These are phyloP conservation scores for Oncorhynchus tshawytscha DNA, from an alignment of 2,113 vertebrate genomes.

Conservation along the genomic window DNA sequence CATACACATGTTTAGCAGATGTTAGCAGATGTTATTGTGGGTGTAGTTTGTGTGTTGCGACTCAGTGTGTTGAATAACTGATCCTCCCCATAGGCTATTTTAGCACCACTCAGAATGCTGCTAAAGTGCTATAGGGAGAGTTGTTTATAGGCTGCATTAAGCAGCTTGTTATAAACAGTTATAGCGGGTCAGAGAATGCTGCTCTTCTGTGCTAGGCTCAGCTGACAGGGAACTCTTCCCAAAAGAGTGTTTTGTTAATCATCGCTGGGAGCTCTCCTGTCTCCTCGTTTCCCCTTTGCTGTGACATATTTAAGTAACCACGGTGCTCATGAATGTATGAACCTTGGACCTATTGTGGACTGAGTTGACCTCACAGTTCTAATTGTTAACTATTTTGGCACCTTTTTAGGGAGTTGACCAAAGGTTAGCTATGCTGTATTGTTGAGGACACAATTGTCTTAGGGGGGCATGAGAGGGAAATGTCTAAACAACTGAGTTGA, in stretches of 20 bases:
- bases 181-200: slow-evolving; percentile 3
- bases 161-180: slow-evolving; percentile 11
- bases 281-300: slow-evolving; percentile 12
- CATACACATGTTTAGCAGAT: no score
- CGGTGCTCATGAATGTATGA: background rate
- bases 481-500: background rate
- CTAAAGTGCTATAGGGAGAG: background rate
- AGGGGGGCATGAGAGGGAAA: slow-evolving; percentile 10
- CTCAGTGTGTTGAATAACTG: background rate
- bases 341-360: slow-evolving; percentile 4
- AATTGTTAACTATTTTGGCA: background rate
- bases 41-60: background rate
- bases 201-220: background rate
- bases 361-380: slow-evolving; percentile 10
- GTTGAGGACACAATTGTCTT: slow-evolving; percentile 28
- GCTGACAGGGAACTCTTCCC: slow-evolving; percentile 2
- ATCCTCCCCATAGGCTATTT: background rate
- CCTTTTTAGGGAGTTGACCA: background rate
- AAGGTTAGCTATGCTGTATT: slow-evolving; percentile 6
- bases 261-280: slow-evolving; percentile 7
- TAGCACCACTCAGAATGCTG: background rate
- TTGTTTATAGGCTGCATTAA: background rate
- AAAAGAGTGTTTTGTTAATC: slow-evolving; percentile 12
- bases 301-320: background rate
- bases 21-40: no score